Base-by-base conservation (phyloP, 2,113 vertebrate species). In the Syngnathus floridae region DNA sequence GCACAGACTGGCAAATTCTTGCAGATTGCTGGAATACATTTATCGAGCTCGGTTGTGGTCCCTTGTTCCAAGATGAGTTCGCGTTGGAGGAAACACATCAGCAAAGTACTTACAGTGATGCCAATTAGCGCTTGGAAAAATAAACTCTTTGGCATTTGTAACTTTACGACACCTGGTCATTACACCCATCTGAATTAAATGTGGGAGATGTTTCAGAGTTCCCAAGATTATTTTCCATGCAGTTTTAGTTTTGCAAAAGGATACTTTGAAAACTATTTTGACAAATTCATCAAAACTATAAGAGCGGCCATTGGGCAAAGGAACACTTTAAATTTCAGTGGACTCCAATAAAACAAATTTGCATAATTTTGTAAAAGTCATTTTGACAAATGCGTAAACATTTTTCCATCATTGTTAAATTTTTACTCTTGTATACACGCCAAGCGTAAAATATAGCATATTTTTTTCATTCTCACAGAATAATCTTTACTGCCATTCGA, bases 21-120 rank as follows among this genome's bases (percentile, higher is more conserved):
- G 77, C 74, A 75, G 79, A 81, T 82, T 64, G 69, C 80, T 87
- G 84, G 84, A 86, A 86, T 86, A 82, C 67, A 76, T 87, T 84
- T 83, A 86, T 82, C 75, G 83, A 31, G 61, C 70, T 64, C 38
- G 64, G 45, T 81, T 84, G 77, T 59, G 83, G 74, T 87, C 75
- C 60, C 67, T 62, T 64, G 49, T 68, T 81, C 72, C 70, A 65
- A 74, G 52, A 58, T 58, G 56, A 69, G 58, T 73, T 79, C 45
- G 52, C 67, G 64, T 73, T 77, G 81, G 54, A 65, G 63, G 67
- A 72, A 76, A 62, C 52, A 73, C 55, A 57, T 73, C 52, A 75
- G 40, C 63, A 26, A 72, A 45, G 38, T 41, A 72, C 22, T 54
- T 22, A 70, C 14, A 11, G 31, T 36, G 62, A 48, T 64, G 66